phyloP scores from a whole-genome alignment of 2,797 vertebrate species.

The Eupleurogrammus muticus region DNA sequence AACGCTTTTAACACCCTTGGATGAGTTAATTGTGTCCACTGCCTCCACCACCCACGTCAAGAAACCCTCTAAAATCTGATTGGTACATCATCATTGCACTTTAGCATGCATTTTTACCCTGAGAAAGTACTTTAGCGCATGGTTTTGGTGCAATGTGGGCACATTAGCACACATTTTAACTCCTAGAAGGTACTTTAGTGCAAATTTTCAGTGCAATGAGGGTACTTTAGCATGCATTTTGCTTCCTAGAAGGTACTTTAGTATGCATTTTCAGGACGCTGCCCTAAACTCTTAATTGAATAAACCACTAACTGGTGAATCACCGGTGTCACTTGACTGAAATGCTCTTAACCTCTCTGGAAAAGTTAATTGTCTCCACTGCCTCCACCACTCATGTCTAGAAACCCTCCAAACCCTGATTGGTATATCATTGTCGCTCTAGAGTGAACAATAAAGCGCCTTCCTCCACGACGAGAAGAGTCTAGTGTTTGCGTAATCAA shows the following conservation, averaged over 20 bases:
- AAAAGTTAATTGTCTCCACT: conserved; percentile 70
- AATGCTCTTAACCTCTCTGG: conserved; percentile 64
- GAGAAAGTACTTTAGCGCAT: too few species aligned
- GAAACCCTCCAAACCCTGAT: conserved; percentile 53
- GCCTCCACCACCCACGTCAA: conserved; percentile 49
- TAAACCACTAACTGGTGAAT: conserved; percentile 68
- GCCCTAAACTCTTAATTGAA: conserved; percentile 77
- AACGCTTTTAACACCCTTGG: conserved; percentile 64
- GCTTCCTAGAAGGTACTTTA: too few species aligned
- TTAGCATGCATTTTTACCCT: too few species aligned
- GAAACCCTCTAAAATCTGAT: conserved; percentile 53
- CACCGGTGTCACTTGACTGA: conserved; percentile 65
- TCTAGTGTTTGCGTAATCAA: conserved; percentile 64
- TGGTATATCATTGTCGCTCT: conserved; percentile 46
- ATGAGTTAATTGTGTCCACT: conserved; percentile 69
- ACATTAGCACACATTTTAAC: too few species aligned
- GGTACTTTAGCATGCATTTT: too few species aligned
- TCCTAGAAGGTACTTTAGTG: too few species aligned
- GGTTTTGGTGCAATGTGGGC: too few species aligned
- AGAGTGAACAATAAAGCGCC: conserved; percentile 60
- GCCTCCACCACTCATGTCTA: conserved; percentile 49
- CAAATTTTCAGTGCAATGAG: too few species aligned
- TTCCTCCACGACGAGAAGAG: conserved; percentile 35
- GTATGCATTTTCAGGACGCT: too few species aligned
- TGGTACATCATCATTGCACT: conserved; percentile 42